phyloP scores from a whole-genome alignment of 2,113 vertebrate genomes.

The Otolemur garnettii region DNA sequence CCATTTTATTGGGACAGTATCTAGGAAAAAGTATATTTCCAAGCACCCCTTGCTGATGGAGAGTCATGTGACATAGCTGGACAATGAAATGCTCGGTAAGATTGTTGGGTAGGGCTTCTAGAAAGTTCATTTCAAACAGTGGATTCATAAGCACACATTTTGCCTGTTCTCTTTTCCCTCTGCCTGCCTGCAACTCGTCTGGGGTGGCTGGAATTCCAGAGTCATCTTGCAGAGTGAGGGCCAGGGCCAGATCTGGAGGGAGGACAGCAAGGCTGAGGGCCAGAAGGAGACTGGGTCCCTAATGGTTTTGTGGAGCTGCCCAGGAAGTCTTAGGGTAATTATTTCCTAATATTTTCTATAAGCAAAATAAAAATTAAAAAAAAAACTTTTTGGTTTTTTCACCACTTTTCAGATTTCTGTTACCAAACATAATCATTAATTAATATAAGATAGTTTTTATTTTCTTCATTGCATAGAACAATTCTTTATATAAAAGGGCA shows the following conservation, averaged over 20 bases:
- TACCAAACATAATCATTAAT: conserved; percentile 1
- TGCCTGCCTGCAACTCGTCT: background rate
- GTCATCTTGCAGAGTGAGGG: background rate
- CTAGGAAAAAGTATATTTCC: background rate
- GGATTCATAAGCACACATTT: background rate
- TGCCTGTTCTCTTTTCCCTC: background rate
- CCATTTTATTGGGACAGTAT: background rate
- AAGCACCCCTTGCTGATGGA: background rate
- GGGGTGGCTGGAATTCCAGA: background rate
- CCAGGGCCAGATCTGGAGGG: background rate
- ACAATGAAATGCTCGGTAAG: background rate
- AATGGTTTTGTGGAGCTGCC: background rate
- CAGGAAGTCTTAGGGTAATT: background rate
- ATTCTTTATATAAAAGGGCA: background rate
- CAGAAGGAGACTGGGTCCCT: background rate
- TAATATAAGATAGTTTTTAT: background rate
- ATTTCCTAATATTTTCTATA: conserved; percentile 14
- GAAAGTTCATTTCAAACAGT: background rate
- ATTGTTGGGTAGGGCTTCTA: background rate
- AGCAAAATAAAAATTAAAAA: background rate
- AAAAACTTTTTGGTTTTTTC: background rate
- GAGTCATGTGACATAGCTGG: background rate
- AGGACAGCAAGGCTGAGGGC: background rate
- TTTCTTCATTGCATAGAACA: conserved; percentile 7
- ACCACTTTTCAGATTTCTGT: background rate